Base-by-base conservation (phyloP, 2,797 vertebrate species). In the Tachyglossus aculeatus region DNA sequence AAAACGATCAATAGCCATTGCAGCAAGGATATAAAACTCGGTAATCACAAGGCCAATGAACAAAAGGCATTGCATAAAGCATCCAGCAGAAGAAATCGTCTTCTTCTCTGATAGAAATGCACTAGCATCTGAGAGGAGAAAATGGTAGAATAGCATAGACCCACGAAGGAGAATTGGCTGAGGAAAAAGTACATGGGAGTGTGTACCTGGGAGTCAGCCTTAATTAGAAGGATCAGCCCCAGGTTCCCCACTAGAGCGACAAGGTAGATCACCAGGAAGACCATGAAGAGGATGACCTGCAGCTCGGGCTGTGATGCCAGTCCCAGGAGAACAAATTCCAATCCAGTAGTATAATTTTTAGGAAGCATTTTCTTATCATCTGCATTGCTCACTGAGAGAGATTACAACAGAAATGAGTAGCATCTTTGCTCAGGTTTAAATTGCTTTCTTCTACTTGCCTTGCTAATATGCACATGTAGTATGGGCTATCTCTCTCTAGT, bases 131-230 rank as follows among this genome's bases (percentile, higher is more conserved):
- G 75, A 5, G 84, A 84, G 12, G 83, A 64, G 4, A 86, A 7
- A 6, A 50, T 82, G 54, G 79, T 74, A 10, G 82, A 86, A 13
- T 76, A 86, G 12, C 72, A 78, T 22, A 86, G 19, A 53, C 89
- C 87, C 4, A 88, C 71, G 19, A 82, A 71, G 56, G 86, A 86
- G 48, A 88, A 74, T 41, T 88, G 86, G 6, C 80, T 77, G 4
- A 89, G 67, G 41, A 89, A 73, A 65, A 88, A 85, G 12, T 89
- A 86, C 84, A 88, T 85, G 33, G 86, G 83, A 0, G 62, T 86
- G 7, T 88, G 84, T 6, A 88, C 82, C 37, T 66, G 70, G 5
- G 50, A 7, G 25, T 45, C 67, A 21, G 56, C 63, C 7, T 14
- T 57, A 58, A 86, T 81, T 13, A 89, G 27, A 21, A 73, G 1